These are phyloP conservation scores for Calcarius lapponicus DNA, from an alignment of 2,797 vertebrate genomes.

Conservation along the genomic window DNA sequence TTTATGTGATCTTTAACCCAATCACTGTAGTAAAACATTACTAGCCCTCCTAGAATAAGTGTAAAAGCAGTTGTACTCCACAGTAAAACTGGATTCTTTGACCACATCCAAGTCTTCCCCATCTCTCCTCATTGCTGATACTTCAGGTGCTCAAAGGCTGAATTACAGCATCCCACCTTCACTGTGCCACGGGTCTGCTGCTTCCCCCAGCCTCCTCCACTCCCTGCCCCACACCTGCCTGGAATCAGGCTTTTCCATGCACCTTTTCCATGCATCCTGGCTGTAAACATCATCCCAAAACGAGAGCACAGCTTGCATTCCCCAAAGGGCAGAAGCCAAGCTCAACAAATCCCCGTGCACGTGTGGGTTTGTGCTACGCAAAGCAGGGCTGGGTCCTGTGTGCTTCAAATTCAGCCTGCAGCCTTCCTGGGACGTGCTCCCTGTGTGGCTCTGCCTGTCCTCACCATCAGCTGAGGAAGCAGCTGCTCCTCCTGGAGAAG, in stretches of 20 bases:
- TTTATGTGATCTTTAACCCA: not conserved
- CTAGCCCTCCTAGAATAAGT: not conserved
- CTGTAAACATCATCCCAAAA: not conserved
- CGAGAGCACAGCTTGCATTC: not conserved
- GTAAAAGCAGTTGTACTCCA: not conserved
- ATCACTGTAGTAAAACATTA: not conserved
- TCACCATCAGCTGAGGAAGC: not conserved
- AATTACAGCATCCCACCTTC: not conserved
- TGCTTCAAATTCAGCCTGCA: not conserved
- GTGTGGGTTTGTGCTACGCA: accelerated
- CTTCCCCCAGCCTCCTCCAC: not conserved
- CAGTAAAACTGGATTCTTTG: not conserved
- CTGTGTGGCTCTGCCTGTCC: not conserved
- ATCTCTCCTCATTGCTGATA: not conserved
- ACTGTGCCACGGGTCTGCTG: accelerated
- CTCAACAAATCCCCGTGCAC: not conserved
- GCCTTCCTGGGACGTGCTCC: not conserved
- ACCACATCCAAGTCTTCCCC: not conserved
- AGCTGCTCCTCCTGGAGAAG: not conserved
- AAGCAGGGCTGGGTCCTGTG: not conserved
- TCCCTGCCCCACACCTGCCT: not conserved
- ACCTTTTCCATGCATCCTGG: too few species aligned
- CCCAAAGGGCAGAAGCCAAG: not conserved
- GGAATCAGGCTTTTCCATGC: not conserved
- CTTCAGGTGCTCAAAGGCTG: too few species aligned